Evolutionary conservation across 2,113 vertebrate genomes (phyloP), one percentile per base, ranked within the genome.

Genomic region (Brienomyrus longianalis): DNA sequence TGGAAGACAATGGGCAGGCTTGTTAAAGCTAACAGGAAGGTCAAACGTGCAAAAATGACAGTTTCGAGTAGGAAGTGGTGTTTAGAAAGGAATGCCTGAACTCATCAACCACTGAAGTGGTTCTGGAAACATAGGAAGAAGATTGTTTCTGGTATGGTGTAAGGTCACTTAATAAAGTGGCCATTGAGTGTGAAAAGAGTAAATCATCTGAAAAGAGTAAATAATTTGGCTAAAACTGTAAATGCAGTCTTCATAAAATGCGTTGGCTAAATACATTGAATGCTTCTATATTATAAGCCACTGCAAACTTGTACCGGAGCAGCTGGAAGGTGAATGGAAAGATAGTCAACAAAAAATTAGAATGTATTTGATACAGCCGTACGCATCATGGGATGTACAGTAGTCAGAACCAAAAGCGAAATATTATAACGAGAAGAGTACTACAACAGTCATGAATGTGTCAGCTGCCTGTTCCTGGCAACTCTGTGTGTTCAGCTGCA

Each of bases 391-490:
- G 43, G 15, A 48, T 84, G 45, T 84, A 43, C 83, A 83, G 77
- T 83, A 21, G 43, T 23, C 43, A 62, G 31, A 59, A 88, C 77
- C n/a, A 89, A 50, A 87, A 87, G 35, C 35, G 19, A 31, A 39
- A 23, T n/a, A 87, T 86, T n/a, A 87, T 15, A 54, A 87, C 11
- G 56, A 35, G 19, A 39, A 84, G 35, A 23, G 23, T 47, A 11
- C 47, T 23, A 23, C 23, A 84, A 19, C 43, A n/a, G 45, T n/a
- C 80, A 48, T 84, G 39, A 84, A 23, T 11, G n/a, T 56, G 31
- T 95, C 94, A 95, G 92, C 95, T 95, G 95, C 93, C 94, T 89
- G 87, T 91, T 95, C 93, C 93, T 93, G 94, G 92, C 62, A 90
- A 91, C 91, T 59, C 92, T 83, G 80, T 94, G 93, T 93, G 93